Conservation (phyloP, 2,797 vertebrate genomes). For the Muscicapa comitata region DNA sequence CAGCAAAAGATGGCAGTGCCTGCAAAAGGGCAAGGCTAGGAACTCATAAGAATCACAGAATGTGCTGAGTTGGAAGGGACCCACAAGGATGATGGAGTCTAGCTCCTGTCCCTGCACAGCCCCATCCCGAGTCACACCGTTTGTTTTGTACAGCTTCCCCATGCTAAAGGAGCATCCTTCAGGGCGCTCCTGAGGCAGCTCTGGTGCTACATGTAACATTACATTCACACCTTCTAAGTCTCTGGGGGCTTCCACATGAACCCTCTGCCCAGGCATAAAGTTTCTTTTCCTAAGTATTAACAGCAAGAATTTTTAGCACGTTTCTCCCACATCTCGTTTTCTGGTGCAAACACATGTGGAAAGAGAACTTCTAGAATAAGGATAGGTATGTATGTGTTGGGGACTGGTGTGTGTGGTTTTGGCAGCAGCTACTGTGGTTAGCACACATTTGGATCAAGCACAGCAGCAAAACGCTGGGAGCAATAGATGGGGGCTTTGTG, state of each 20-base stretch:
- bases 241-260: not conserved
- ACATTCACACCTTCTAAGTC: not conserved
- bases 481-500: not conserved
- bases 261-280: not conserved
- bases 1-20: not conserved
- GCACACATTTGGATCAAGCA: not conserved
- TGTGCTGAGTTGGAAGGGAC: not conserved
- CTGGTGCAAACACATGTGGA: not conserved
- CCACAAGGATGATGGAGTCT: not conserved
- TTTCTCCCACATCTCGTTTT: not conserved
- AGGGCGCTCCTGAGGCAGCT: not conserved
- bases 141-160: not conserved
- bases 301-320: not conserved
- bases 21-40: not conserved
- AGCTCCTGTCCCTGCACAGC: accelerated
- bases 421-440: not conserved
- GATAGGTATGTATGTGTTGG: not conserved
- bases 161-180: not conserved
- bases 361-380: not conserved
- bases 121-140: not conserved
- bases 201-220: not conserved
- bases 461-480: not conserved
- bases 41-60: not conserved
- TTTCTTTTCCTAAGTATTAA: not conserved
- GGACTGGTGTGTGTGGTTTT: not conserved